Percentiles rank a stretch among this genome's conserved stretches.
These are phyloP conservation scores for Passer montanus DNA, from an alignment of 2,113 vertebrate species.

Conservation along the genomic window DNA sequence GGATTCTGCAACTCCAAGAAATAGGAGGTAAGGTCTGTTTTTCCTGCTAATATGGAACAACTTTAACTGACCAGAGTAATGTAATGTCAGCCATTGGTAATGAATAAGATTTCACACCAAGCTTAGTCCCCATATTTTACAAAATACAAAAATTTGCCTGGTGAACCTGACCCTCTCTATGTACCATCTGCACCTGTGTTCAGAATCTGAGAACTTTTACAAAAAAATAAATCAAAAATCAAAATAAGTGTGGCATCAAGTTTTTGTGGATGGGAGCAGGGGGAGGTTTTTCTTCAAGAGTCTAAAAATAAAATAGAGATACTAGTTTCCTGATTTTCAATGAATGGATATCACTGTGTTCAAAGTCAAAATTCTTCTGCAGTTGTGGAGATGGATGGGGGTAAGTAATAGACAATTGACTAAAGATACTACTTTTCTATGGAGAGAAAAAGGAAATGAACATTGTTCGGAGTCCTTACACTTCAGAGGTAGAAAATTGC, in stretches of 20 bases:
- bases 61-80: neutral
- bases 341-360: neutral
- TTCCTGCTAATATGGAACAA: neutral
- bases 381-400: neutral
- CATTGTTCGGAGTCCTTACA: neutral
- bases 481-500: neutral
- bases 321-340: neutral
- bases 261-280: neutral
- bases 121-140: neutral
- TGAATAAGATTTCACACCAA: neutral
- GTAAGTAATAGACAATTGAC: neutral
- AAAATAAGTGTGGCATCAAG: neutral
- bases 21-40: neutral
- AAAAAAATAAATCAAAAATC: neutral
- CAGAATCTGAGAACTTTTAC: neutral
- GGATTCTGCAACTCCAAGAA: neutral
- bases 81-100: rapidly evolving
- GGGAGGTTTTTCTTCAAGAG: neutral
- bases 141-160: neutral
- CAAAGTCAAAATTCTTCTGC: neutral
- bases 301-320: neutral
- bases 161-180: neutral
- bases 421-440: neutral
- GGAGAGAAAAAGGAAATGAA: neutral
- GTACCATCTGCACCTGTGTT: rapidly evolving